These are phyloP conservation scores for Limnephilus rhombicus DNA, from an alignment of 2,888 invertebrate genomes.

Conservation along the genomic window DNA sequence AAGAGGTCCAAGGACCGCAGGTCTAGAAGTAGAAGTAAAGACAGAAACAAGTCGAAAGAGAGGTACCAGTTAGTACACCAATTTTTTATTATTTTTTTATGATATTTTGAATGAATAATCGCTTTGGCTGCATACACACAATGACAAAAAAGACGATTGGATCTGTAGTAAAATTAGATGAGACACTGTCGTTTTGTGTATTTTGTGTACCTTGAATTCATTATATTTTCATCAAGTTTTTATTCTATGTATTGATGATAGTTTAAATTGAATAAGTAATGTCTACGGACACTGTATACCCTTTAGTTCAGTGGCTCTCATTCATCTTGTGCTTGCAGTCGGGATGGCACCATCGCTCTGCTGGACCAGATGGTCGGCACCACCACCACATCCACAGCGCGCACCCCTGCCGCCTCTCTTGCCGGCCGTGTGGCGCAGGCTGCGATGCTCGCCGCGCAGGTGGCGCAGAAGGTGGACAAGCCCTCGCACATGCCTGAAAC, in stretches of 20 bases:
- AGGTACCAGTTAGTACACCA: slow-evolving; percentile 68
- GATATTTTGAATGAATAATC: background rate
- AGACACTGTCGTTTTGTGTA: too few species aligned
- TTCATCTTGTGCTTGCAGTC: slow-evolving; percentile 7
- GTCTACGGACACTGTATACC: background rate
- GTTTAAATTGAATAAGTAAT: too few species aligned
- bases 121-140: too few species aligned
- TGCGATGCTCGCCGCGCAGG: slow-evolving; percentile 79
- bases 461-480: slow-evolving; percentile 68
- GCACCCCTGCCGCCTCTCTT: slow-evolving; percentile 75
- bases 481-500: background rate
- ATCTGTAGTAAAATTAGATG: too few species aligned
- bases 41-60: slow-evolving; percentile 73
- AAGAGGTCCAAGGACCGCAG: slow-evolving; percentile 68
- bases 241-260: too few species aligned
- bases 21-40: slow-evolving; percentile 71
- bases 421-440: slow-evolving; percentile 79
- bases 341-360: slow-evolving; percentile 76
- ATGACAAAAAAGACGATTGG: background rate
- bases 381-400: slow-evolving; percentile 75
- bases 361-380: slow-evolving; percentile 78
- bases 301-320: background rate
- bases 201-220: too few species aligned
- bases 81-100: background rate
- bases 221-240: too few species aligned